phyloP scores from a whole-genome alignment of 2,113 vertebrate genomes.

The Hemiprocne comata region DNA sequence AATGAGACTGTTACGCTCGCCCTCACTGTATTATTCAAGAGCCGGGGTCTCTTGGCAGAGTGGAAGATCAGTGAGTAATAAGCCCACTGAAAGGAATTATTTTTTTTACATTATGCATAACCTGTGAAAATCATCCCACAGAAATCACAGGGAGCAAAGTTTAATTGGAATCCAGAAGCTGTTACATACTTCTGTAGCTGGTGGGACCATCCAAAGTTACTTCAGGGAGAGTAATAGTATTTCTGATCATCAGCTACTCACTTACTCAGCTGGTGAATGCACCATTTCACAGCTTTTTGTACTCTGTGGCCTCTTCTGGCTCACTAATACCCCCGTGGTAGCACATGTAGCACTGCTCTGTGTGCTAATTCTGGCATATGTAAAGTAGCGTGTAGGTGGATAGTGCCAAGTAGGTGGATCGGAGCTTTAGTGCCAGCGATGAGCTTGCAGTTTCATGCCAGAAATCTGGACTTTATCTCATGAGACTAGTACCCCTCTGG shows the following conservation, averaged over 20 bases:
- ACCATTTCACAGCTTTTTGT: background rate
- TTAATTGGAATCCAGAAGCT: background rate
- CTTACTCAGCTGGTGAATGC: background rate
- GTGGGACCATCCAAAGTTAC: background rate
- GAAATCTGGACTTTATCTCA: background rate
- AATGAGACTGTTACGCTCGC: background rate
- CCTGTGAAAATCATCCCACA: background rate
- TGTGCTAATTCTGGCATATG: background rate
- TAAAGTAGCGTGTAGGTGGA: background rate
- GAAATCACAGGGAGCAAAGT: background rate
- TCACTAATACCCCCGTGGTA: background rate
- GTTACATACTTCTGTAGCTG: background rate
- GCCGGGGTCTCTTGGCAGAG: background rate
- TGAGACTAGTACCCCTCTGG: background rate
- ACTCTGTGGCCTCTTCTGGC: background rate
- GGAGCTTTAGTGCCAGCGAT: background rate
- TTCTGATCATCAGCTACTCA: background rate
- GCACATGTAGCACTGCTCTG: background rate
- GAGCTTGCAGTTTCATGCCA: background rate
- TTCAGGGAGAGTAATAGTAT: background rate
- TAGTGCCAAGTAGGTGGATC: background rate
- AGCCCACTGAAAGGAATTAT: background rate
- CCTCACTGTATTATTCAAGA: background rate
- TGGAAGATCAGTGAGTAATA: slow-evolving; percentile 1
- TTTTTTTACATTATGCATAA: background rate